Conservation (phyloP, 2,113 vertebrate species). For the Pleuronectes platessa region DNA sequence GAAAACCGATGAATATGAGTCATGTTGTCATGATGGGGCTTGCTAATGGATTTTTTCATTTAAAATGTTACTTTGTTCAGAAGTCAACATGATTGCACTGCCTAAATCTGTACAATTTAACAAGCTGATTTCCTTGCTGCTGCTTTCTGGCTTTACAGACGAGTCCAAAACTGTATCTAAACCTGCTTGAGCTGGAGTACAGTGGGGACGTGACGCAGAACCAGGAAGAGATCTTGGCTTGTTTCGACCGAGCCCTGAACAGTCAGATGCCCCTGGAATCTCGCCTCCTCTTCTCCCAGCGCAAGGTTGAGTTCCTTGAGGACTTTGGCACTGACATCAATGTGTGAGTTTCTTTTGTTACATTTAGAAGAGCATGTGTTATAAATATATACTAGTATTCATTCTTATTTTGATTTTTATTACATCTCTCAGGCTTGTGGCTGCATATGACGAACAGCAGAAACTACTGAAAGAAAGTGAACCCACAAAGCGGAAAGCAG, state of each 20-base stretch:
- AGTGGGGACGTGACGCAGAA: conserved; percentile 92
- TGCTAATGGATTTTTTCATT: no score
- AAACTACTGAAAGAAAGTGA: conserved; percentile 92
- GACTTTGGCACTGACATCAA: conserved; percentile 98
- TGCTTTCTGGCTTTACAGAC: conserved; percentile 77
- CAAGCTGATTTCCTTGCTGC: neutral
- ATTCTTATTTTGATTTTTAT: neutral
- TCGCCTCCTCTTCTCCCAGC: conserved; percentile 92
- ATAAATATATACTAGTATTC: neutral
- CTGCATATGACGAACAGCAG: conserved; percentile 92
- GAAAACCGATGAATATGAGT: no score
- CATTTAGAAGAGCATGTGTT: neutral
- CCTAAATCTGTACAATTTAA: neutral
- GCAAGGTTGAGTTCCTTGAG: conserved; percentile 98
- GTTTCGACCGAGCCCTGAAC: conserved; percentile 91
- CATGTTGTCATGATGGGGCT: neutral
- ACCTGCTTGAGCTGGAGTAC: conserved; percentile 96
- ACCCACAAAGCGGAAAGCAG: conserved; percentile 90
- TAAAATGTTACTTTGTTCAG: neutral
- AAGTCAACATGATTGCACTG: neutral
- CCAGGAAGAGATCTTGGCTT: conserved; percentile 90
- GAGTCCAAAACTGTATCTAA: conserved; percentile 94
- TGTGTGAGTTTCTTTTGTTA: conserved; percentile 81
- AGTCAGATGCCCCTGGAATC: conserved; percentile 90
- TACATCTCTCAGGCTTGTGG: conserved; percentile 84